Base-by-base conservation (phyloP, 1,140 invertebrate species). In the Chironomus tepperi region DNA sequence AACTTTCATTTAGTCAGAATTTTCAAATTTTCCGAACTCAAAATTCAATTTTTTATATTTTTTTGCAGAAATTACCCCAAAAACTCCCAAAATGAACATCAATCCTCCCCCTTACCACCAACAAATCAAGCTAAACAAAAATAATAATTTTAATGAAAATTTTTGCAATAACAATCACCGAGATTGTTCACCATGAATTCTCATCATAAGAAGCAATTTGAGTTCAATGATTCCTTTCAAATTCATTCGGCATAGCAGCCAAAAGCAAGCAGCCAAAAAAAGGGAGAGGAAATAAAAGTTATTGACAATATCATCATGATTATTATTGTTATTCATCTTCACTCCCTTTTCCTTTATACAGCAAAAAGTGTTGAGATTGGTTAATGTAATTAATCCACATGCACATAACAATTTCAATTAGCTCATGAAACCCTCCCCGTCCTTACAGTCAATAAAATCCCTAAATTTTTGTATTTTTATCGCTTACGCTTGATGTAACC, bases 341-440 rank as follows among this genome's bases (percentile, higher is more conserved):
- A 57, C 47, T 57, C 24, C 24, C 24, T 34, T 34, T 34, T 34
- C 5, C 5, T 34, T 34, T 34, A 5, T 34, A 2, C 47, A 57
- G 15, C 47, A 57, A 9, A 10, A 34, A 34, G 24, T 34, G 24
- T 34, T 34, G 24, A 34, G 24, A 57, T 57, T 57, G 12, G 65
- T 70, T 19, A 70, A 70, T 70, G 65, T 70, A 70, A 70, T 70
- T 70, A 70, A 70, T 70, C 65, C 65, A 21, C 65, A 70, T 70
- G 47, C 47, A 70, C 65, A 70, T 70, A 19, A 70, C 65, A 19
- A 70, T 19, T 70, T 70, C 65, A 70, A 70, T 70, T 70, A 70
- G 65, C 65, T 70, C 8, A 18, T 9, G 19, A 70, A 70, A 12
- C 47, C 47, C 47, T n/a, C 47, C 1, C 47, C 2, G 2, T 57